Percentiles rank a stretch among this genome's conserved stretches.
Conservation (phyloP, 2,888 invertebrate genomes). For the Theretra japonica region DNA sequence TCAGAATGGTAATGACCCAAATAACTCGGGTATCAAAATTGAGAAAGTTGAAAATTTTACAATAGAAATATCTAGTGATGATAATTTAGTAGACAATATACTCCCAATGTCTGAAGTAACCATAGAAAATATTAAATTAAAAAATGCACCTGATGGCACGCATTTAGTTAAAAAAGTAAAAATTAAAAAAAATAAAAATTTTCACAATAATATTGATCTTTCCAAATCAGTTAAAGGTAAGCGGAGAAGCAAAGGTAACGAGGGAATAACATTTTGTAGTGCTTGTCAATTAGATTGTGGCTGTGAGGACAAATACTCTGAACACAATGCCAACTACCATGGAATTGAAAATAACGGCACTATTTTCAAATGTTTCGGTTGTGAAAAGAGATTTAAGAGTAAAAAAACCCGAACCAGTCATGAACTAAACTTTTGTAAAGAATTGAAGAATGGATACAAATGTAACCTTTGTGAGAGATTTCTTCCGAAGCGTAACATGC, state of each 20-base stretch:
- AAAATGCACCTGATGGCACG: neutral
- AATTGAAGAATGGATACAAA: conserved; percentile 68
- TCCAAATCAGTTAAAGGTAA: conserved; percentile 40
- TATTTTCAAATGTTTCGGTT: conserved; percentile 71
- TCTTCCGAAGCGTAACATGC: conserved; percentile 61
- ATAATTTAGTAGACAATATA: neutral
- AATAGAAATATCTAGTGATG: neutral
- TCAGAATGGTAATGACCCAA: conserved; percentile 33
- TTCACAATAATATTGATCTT: conserved; percentile 29
- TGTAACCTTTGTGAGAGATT: conserved; percentile 64
- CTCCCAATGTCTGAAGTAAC: neutral
- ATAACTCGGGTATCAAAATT: neutral
- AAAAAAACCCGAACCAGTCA: conserved; percentile 62
- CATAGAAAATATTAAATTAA: neutral
- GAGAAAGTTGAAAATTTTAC: conserved; percentile 21
- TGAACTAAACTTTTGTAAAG: conserved; percentile 68
- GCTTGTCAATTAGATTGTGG: conserved; percentile 63
- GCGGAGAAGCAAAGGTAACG: conserved; percentile 51
- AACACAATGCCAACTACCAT: conserved; percentile 63
- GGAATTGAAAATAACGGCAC: conserved; percentile 61
- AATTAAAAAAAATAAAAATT: conserved; percentile 18
- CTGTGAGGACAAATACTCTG: conserved; percentile 46
- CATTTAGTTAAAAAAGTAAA: neutral
- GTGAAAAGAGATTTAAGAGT: conserved; percentile 66
- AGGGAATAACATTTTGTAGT: conserved; percentile 62